Evolutionary conservation across 2,888 invertebrate genomes (phyloP).

Genomic region (Agrotis clavis): DNA sequence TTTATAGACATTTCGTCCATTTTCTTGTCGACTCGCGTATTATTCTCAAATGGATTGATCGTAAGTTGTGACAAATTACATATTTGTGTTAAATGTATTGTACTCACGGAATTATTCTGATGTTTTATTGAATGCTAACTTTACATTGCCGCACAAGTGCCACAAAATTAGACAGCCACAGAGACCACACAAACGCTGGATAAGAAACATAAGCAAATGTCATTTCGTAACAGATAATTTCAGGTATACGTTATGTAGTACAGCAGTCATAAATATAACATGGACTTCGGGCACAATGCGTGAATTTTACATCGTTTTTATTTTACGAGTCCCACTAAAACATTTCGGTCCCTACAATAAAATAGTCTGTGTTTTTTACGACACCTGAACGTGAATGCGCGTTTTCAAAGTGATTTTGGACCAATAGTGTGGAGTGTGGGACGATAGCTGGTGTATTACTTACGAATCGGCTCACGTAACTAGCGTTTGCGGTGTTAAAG

Average conservation of each 20-base stretch:
- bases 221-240: constrained; percentile 75
- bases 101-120: constrained; percentile 17
- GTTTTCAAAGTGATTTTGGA: constrained; percentile 83
- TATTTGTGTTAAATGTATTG: constrained; percentile 51
- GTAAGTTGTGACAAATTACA: constrained; percentile 62
- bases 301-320: constrained; percentile 87
- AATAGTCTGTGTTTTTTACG: constrained; percentile 85
- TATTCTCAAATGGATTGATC: constrained; percentile 59
- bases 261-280: constrained; percentile 78
- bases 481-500: constrained; percentile 56
- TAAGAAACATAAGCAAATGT: constrained; percentile 56
- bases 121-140: constrained; percentile 13
- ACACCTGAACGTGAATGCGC: constrained; percentile 80
- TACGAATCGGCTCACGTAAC: constrained; percentile 63
- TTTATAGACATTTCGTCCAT: constrained; percentile 62
- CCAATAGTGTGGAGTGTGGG: constrained; percentile 67
- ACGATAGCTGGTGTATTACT: constrained; percentile 66
- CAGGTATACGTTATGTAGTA: constrained; percentile 68
- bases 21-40: constrained; percentile 52
- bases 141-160: constrained; percentile 11
- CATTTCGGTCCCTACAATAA: constrained; percentile 85
- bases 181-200: constrained; percentile 45
- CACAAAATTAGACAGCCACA: background rate
- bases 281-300: constrained; percentile 81
- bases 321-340: constrained; percentile 87